Evolutionary conservation across 2,113 vertebrate genomes (phyloP), one percentile per base, ranked within the genome.

Genomic region (Leiothrix lutea): DNA sequence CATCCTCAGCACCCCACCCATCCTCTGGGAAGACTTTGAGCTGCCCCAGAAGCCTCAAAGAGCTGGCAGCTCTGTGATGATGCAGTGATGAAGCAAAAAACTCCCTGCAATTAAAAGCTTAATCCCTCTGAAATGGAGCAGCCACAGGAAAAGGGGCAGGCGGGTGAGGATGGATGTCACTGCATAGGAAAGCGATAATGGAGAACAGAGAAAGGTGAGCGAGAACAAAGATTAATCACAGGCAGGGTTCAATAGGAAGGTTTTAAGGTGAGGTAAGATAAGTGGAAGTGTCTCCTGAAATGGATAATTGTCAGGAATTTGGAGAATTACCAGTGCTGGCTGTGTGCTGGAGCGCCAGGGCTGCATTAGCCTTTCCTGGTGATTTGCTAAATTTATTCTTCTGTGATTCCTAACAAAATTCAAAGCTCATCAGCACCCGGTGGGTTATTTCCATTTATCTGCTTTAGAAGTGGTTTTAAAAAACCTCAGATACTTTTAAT

Each of bases 401-500:
- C 85, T 62, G 81, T 9, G 10, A 91, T 93, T 90, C 70, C 87
- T 74, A 94, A 78, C 93, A 83, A 90, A 92, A 93, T 74, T 47
- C 95, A 80, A 53, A 86, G 81, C 93, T 95, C 90, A 88, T 96
- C 92, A 88, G 58, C 94, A 66, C 94, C 88, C 45, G n/a, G 92
- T 78, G 85, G 93, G 94, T 88, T 94, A 86, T 92, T 90, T 93
- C 90, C 93, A 95, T 93, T 92, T 95, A 71, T 66, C 92, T 83
- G 75, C 94, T 80, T 95, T 73, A 54, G 70, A 95, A 95, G 93
- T 84, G 86, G 66, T 60, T 95, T 89, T 29, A 42, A 54, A 71
- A 95, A 96, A 28, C 40, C 89, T 94, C 86, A 91, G 86, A 86
- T 92, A 92, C 88, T 95, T 95, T 94, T 97, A 95, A 96, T 95